Evolutionary conservation across 2,888 invertebrate species (phyloP).

Genomic region (Auanema freiburgensis): DNA sequence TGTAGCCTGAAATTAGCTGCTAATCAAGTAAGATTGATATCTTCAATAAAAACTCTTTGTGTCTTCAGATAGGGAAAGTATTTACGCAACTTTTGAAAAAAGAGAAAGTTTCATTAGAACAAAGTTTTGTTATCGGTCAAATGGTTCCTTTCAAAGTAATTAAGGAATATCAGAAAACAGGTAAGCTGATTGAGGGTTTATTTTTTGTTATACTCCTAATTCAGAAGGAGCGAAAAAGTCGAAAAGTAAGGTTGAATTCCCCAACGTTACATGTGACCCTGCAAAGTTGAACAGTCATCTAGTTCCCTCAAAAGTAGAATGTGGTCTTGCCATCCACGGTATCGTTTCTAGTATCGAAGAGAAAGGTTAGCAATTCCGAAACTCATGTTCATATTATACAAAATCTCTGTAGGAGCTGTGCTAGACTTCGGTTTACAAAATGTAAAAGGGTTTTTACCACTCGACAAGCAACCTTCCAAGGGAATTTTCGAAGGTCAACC

Average conservation of each 20-base stretch:
- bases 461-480: conserved; percentile 31
- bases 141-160: conserved; percentile 50
- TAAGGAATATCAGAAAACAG: neutral
- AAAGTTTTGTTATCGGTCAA: conserved; percentile 57
- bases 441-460: conserved; percentile 51
- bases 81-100: conserved; percentile 28
- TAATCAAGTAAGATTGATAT: conserved; percentile 22
- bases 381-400: too few species aligned
- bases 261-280: conserved; percentile 39
- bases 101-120: conserved; percentile 40
- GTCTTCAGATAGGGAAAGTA: conserved; percentile 23
- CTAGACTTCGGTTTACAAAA: conserved; percentile 54
- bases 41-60: too few species aligned
- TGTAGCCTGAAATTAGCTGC: conserved; percentile 19
- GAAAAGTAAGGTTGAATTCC: neutral
- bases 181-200: too few species aligned
- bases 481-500: conserved; percentile 46
- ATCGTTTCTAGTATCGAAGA: conserved; percentile 57
- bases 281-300: conserved; percentile 52
- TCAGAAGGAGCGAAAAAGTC: conserved; percentile 8
- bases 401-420: conserved; percentile 51
- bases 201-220: neutral
- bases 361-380: conserved; percentile 57
- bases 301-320: conserved; percentile 37
- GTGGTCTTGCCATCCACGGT: conserved; percentile 51